These are phyloP conservation scores for Myotis planiceps DNA, from an alignment of 2,797 vertebrate species.

Conservation along the genomic window DNA sequence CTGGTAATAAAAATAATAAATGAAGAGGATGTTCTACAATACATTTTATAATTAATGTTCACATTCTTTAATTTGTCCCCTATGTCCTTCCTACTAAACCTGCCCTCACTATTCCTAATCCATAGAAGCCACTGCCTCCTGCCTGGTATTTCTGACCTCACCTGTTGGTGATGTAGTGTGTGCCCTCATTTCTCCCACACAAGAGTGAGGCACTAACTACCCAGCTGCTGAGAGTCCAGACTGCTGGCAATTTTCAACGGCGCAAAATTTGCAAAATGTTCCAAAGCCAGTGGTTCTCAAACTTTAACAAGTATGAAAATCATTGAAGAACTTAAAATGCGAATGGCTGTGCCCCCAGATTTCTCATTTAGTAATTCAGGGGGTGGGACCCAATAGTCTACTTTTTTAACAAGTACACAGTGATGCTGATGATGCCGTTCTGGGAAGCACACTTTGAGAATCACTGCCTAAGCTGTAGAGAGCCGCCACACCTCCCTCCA, in stretches of 20 bases:
- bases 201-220: neutral
- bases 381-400: neutral
- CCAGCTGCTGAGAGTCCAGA: neutral
- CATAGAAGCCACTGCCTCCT: neutral
- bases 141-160: neutral
- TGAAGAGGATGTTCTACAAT: slow-evolving; percentile 23
- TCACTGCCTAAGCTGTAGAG: neutral
- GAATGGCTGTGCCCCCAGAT: neutral
- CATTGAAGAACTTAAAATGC: neutral
- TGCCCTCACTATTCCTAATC: neutral
- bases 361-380: neutral
- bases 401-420: neutral
- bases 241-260: neutral
- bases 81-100: neutral
- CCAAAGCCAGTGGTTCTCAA: neutral
- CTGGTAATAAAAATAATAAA: slow-evolving; percentile 69
- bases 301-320: neutral
- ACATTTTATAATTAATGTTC: slow-evolving; percentile 33
- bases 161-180: rapidly evolving
- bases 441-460: neutral
- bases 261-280: neutral
- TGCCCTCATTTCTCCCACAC: neutral
- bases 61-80: neutral
- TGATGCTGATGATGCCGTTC: neutral
- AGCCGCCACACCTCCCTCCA: neutral